Percentiles rank a stretch among this genome's conserved stretches.
Conservation (phyloP, 2,888 invertebrate genomes). For the Glyphotaelius pellucidus region DNA sequence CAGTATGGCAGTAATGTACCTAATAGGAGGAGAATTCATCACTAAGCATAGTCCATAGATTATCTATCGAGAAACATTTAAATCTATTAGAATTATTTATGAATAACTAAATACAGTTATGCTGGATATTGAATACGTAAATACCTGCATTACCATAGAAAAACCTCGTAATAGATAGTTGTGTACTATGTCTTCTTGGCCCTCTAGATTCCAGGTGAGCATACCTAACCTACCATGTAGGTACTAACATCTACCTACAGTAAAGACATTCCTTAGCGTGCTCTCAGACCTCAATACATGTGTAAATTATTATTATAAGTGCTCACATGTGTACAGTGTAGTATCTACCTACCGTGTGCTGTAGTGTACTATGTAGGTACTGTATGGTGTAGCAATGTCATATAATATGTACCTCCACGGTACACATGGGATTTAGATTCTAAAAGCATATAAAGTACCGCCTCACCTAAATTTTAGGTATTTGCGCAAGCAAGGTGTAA, state of each 20-base stretch:
- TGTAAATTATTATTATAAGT: not conserved
- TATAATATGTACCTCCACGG: not conserved
- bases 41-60: not conserved
- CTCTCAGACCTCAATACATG: slow-evolving; percentile 2
- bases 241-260: not conserved
- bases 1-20: too few species aligned
- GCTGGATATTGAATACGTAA: not conserved
- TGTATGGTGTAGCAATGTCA: not conserved
- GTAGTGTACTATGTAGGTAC: not conserved
- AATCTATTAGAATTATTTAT: not conserved
- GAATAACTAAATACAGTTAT: not conserved
- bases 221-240: too few species aligned
- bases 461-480: not conserved
- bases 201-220: not conserved
- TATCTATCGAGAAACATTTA: not conserved
- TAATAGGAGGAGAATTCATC: too few species aligned
- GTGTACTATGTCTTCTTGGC: not conserved
- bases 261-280: not conserved
- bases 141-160: not conserved
- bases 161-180: not conserved
- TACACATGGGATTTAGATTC: not conserved
- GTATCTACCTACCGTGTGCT: not conserved
- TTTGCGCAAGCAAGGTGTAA: slow-evolving; percentile 4
- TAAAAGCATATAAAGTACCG: not conserved
- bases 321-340: not conserved